Percentiles rank a stretch among this genome's conserved stretches.
Conservation (phyloP, 2,797 vertebrate species). For the Anomalospiza imberbis region DNA sequence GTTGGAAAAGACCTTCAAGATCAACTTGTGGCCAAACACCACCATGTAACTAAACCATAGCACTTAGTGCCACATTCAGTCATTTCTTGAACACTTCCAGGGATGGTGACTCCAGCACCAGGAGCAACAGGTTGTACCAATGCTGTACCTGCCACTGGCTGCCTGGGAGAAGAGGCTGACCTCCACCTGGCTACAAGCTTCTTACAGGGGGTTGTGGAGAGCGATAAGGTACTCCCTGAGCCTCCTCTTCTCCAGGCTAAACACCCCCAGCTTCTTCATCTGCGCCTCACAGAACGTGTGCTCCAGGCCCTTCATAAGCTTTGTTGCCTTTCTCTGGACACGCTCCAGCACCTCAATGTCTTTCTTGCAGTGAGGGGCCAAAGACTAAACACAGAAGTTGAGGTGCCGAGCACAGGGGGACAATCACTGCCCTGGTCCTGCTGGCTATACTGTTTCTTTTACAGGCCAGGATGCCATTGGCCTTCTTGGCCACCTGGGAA, state of each 20-base stretch:
- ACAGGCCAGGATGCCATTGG: not conserved
- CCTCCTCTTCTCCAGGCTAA: not conserved
- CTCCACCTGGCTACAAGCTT: not conserved
- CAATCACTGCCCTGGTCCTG: not conserved
- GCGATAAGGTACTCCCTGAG: not conserved
- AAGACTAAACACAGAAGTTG: not conserved
- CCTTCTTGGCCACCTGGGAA: not conserved
- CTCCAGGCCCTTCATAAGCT: not conserved
- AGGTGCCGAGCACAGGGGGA: accelerated
- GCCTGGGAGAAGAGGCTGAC: not conserved
- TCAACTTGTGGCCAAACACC: not conserved
- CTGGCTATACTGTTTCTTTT: not conserved
- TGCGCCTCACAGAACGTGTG: no score
- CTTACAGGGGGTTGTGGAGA: not conserved
- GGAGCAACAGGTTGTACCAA: not conserved
- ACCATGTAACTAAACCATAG: not conserved
- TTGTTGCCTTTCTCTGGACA: not conserved
- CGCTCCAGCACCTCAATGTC: accelerated
- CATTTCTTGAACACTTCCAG: not conserved
- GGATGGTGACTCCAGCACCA: not conserved
- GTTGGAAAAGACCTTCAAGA: not conserved
- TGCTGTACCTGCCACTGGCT: not conserved
- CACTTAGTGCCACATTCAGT: not conserved
- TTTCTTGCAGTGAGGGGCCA: not conserved
- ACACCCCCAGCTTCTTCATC: not conserved